These are phyloP conservation scores for Spheniscus mendiculus DNA, from an alignment of 2,113 vertebrate species.

Conservation along the genomic window DNA sequence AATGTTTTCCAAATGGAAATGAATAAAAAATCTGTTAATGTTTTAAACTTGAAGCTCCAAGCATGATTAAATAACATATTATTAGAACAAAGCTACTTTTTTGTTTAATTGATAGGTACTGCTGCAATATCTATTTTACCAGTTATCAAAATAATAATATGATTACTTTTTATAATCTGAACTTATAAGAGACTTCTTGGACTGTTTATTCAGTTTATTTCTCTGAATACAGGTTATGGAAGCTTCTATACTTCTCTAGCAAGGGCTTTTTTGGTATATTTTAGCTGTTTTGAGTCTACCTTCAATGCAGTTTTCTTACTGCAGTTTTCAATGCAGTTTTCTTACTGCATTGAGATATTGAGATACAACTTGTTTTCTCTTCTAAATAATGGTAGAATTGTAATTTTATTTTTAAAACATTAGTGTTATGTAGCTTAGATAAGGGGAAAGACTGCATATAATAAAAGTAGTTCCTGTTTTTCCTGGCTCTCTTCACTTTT, in stretches of 20 bases:
- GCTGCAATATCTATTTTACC: neutral
- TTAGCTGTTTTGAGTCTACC: neutral
- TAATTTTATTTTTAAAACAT: neutral
- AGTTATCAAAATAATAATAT: neutral
- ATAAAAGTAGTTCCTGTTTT: neutral
- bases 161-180: neutral
- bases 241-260: neutral
- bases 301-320: too few relatives aligned
- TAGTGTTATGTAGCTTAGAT: neutral
- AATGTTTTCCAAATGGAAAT: neutral
- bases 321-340: neutral
- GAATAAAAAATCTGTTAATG: neutral
- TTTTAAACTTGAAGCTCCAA: neutral
- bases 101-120: neutral
- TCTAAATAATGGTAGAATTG: neutral
- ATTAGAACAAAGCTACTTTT: neutral
- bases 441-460: neutral
- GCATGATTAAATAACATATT: neutral
- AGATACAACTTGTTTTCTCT: neutral
- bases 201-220: neutral
- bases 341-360: neutral
- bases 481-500: neutral
- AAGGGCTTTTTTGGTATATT: neutral
- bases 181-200: neutral
- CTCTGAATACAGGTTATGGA: neutral